Conservation (phyloP, 1,140 invertebrate species). For the Dendrolimus kikuchii region DNA sequence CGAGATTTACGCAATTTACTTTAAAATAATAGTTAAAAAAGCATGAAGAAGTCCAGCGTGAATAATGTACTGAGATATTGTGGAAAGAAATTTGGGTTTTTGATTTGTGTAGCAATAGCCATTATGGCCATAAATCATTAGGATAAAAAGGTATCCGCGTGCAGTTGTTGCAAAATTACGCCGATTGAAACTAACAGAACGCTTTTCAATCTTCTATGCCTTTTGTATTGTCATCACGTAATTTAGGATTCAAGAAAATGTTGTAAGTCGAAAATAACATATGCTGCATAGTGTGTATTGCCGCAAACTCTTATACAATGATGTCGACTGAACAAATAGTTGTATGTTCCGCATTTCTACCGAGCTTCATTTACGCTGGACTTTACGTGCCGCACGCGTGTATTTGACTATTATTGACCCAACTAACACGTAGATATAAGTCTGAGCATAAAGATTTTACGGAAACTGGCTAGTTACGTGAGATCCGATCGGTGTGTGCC, state of each 20-base stretch:
- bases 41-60: neutral
- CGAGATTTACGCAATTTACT: constrained; percentile 18
- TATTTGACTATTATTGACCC: constrained; percentile 8
- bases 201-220: constrained; percentile 27
- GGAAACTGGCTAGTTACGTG: too few species aligned
- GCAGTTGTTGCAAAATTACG: constrained; percentile 12
- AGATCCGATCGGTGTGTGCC: too few species aligned
- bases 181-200: constrained; percentile 12
- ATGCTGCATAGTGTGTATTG: constrained; percentile 52
- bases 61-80: constrained; percentile 2
- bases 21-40: constrained; percentile 20
- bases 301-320: constrained; percentile 68
- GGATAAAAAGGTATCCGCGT: neutral
- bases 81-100: constrained; percentile 18
- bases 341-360: constrained; percentile 69
- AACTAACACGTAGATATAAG: too few species aligned
- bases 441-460: too few species aligned
- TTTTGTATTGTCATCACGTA: constrained; percentile 56
- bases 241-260: constrained; percentile 60
- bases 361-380: constrained; percentile 60
- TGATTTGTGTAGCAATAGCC: constrained; percentile 5
- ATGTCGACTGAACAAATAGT: constrained; percentile 66
- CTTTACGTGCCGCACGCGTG: constrained; percentile 38
- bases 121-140: constrained; percentile 5
- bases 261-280: constrained; percentile 67